These are phyloP conservation scores for Syngnathus typhle DNA, from an alignment of 2,113 vertebrate genomes.

Conservation along the genomic window DNA sequence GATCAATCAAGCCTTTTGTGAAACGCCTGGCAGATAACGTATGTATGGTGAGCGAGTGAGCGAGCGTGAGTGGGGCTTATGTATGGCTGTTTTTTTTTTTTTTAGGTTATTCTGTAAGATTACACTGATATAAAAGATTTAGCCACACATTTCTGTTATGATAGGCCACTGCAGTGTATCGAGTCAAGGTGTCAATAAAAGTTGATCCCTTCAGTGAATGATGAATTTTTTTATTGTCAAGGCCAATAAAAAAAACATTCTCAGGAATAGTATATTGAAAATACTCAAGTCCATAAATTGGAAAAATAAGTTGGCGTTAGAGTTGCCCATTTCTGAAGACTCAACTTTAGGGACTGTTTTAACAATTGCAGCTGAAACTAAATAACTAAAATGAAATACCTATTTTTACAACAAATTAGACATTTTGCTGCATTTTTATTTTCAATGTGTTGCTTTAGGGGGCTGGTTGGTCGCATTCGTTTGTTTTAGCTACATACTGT, in stretches of 20 bases:
- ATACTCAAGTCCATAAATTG: neutral
- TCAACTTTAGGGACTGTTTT: too few relatives aligned
- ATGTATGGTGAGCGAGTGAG: conserved; percentile 21
- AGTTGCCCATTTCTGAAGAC: neutral
- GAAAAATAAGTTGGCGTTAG: neutral
- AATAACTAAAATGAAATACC: too few relatives aligned
- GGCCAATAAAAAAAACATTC: neutral
- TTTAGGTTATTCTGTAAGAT: conserved; percentile 31
- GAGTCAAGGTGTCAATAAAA: conserved; percentile 13
- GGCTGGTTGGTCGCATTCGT: too few relatives aligned
- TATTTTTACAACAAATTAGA: too few relatives aligned
- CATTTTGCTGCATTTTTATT: too few relatives aligned
- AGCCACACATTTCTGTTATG: conserved; percentile 17
- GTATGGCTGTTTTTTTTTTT: conserved; percentile 18
- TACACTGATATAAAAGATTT: conserved; percentile 19
- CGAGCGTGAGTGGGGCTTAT: neutral
- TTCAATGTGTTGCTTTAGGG: too few relatives aligned
- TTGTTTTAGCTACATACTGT: too few relatives aligned
- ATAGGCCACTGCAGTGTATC: conserved; percentile 4
- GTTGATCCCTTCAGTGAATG: neutral
- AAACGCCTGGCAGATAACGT: neutral
- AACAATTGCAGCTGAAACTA: too few relatives aligned
- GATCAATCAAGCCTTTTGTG: conserved; percentile 21
- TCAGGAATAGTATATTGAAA: neutral
- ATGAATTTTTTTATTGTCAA: neutral